phyloP scores from a whole-genome alignment of 2,113 vertebrate genomes.

The Theristicus caerulescens region DNA sequence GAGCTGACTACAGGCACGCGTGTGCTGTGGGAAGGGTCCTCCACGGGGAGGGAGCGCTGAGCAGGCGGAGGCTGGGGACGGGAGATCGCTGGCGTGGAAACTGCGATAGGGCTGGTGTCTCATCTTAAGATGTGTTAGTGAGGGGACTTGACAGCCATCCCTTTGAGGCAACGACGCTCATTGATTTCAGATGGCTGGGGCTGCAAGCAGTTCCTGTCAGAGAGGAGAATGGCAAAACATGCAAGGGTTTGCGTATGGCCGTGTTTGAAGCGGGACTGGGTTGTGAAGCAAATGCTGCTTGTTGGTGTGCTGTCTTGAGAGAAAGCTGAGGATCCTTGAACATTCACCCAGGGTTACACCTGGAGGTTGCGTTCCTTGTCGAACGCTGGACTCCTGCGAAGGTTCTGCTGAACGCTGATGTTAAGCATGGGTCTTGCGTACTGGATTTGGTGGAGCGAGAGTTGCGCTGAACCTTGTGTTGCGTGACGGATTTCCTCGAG shows the following conservation, averaged over 20 bases:
- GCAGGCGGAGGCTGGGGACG: background rate
- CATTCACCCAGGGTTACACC: fast-evolving
- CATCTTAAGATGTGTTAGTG: background rate
- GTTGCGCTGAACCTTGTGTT: fast-evolving
- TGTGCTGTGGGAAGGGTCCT: background rate
- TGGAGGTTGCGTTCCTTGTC: fast-evolving
- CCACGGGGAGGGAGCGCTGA: fast-evolving
- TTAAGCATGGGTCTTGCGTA: fast-evolving
- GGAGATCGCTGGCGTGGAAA: background rate
- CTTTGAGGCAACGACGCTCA: fast-evolving
- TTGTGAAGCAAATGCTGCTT: background rate
- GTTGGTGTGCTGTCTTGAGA: background rate
- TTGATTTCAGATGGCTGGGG: background rate
- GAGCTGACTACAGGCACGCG: background rate
- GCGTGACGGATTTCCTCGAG: fast-evolving
- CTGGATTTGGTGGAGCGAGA: background rate
- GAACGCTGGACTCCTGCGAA: background rate
- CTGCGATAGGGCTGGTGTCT: background rate
- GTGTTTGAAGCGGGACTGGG: fast-evolving
- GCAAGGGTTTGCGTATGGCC: fast-evolving
- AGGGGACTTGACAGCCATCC: background rate
- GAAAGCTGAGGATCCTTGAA: too few species aligned
- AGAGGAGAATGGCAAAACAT: background rate
- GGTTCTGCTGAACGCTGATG: background rate
- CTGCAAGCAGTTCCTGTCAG: background rate